Evolutionary conservation across 2,888 invertebrate species (phyloP).

Genomic region (Dicyrtomina minuta): DNA sequence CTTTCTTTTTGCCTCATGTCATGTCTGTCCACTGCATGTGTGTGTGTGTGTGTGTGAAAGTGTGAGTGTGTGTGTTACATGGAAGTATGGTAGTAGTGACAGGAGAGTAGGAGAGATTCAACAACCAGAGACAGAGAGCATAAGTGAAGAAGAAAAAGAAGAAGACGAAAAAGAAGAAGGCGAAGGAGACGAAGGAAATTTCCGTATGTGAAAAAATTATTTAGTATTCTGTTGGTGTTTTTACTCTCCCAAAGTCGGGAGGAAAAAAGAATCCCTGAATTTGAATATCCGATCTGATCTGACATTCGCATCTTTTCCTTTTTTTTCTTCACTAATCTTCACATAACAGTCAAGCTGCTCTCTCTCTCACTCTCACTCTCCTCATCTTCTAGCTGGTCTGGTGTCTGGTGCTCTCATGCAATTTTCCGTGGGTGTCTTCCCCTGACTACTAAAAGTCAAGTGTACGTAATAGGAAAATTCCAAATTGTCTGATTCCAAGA

Average conservation of each 20-base stretch:
- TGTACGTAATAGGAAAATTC: conserved; percentile 10
- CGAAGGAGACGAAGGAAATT: background rate
- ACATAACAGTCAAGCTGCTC: conserved; percentile 37
- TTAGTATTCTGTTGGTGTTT: conserved; percentile 25
- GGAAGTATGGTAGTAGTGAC: background rate
- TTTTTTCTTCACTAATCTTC: conserved; percentile 40
- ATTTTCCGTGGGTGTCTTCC: conserved; percentile 7
- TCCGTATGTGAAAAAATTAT: conserved; percentile 20
- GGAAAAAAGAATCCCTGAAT: conserved; percentile 34
- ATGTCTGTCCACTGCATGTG: background rate
- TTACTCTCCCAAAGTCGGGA: conserved; percentile 18
- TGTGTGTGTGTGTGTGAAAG: conserved; percentile 1
- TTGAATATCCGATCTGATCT: conserved; percentile 48
- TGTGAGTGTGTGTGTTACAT: conserved; percentile 1
- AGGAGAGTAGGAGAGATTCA: background rate
- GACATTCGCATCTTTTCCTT: conserved; percentile 39
- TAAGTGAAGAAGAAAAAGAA: conserved; percentile 14
- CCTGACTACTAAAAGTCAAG: conserved; percentile 9
- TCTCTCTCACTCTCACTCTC: conserved; percentile 21
- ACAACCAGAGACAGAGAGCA: background rate
- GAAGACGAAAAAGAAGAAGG: background rate
- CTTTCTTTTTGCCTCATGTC: background rate
- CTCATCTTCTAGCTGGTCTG: background rate
- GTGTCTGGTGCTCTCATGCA: conserved; percentile 1
- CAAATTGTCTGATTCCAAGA: conserved; percentile 10